Evolutionary conservation across 2,113 vertebrate species (phyloP).

Genomic region (Rynchops niger): DNA sequence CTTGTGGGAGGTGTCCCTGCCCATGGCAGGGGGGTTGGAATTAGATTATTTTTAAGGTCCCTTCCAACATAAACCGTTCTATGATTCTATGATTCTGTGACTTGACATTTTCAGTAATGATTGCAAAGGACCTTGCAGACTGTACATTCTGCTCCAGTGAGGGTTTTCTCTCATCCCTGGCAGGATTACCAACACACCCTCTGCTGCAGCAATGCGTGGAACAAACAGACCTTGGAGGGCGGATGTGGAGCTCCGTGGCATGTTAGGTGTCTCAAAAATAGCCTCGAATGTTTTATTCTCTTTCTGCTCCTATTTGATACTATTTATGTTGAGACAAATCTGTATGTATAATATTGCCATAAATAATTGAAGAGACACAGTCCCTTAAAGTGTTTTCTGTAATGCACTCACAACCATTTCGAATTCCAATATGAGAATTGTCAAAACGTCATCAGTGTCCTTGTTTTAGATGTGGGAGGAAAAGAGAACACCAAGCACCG

Average conservation of each 20-base stretch:
- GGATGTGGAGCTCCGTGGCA: neutral
- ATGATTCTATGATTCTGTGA: neutral
- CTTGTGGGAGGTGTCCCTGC: neutral
- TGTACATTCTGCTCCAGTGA: neutral
- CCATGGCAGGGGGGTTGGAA: neutral
- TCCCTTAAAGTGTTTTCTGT: slow-evolving; percentile 22
- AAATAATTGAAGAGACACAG: slow-evolving; percentile 59
- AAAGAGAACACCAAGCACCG: neutral
- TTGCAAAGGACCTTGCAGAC: neutral
- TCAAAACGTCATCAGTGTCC: neutral
- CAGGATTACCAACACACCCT: neutral
- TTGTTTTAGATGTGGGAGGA: slow-evolving; percentile 46
- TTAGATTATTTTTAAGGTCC: neutral
- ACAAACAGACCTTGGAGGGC: neutral
- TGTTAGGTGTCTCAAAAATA: slow-evolving; percentile 39
- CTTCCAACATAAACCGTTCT: neutral
- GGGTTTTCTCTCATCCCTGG: neutral
- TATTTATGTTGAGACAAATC: slow-evolving; percentile 52
- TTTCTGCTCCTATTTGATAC: slow-evolving; percentile 31
- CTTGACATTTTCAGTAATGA: neutral
- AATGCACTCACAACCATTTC: slow-evolving; percentile 6
- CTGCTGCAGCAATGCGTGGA: neutral
- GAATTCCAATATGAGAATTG: neutral
- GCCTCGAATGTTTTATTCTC: slow-evolving; percentile 23
- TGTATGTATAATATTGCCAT: neutral